Evolutionary conservation across 2,113 vertebrate genomes (phyloP).

Genomic region (Lota lota): DNA sequence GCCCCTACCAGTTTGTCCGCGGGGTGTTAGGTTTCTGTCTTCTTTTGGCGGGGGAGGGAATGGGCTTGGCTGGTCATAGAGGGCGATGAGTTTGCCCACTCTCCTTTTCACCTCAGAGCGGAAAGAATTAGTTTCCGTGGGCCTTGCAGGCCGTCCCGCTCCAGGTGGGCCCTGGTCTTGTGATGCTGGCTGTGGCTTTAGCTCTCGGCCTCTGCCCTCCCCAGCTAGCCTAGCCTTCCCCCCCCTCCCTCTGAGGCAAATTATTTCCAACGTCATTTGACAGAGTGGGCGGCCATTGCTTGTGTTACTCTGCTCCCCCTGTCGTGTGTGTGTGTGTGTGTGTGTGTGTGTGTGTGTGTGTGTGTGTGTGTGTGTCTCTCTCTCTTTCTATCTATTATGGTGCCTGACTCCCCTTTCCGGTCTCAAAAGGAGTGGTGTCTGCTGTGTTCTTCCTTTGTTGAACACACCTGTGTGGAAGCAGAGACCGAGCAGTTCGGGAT

Average conservation of each 20-base stretch:
- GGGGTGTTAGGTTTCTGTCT: background rate
- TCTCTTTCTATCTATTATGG: too few species aligned
- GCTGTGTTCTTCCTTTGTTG: too few species aligned
- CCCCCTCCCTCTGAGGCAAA: slow-evolving; percentile 1
- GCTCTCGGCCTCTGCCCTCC: background rate
- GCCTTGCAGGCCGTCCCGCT: slow-evolving; percentile 48
- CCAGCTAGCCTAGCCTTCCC: slow-evolving; percentile 6
- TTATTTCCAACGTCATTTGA: too few species aligned
- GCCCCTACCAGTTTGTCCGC: background rate
- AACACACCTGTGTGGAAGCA: too few species aligned
- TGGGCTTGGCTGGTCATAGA: slow-evolving; percentile 24
- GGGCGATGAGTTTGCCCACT: slow-evolving; percentile 38
- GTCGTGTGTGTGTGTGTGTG: too few species aligned
- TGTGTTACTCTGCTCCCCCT: too few species aligned
- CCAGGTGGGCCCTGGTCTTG: slow-evolving; percentile 53
- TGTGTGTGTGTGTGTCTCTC: too few species aligned
- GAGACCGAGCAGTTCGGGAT: too few species aligned
- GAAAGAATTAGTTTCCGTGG: slow-evolving; percentile 55
- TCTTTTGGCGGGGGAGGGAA: background rate
- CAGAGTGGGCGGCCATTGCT: too few species aligned
- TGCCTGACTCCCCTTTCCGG: too few species aligned
- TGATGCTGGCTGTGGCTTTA: slow-evolving; percentile 42
- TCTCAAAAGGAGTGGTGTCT: too few species aligned
- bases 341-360: too few species aligned
- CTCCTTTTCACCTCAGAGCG: slow-evolving; percentile 34